Base-by-base conservation (phyloP, 2,797 vertebrate genomes). In the Hipposideros larvatus region DNA sequence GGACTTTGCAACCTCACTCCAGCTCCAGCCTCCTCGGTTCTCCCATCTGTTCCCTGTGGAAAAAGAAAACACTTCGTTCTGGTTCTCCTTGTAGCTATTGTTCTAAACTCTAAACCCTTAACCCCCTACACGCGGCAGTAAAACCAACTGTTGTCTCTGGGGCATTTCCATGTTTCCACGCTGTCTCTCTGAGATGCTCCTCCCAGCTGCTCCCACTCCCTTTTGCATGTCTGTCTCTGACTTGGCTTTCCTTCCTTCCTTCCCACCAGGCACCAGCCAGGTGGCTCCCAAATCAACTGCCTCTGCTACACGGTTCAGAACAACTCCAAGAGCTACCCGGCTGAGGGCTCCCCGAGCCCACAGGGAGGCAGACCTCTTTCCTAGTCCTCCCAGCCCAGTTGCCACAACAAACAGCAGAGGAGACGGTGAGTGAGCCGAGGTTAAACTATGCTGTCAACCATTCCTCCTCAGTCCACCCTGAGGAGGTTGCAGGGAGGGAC, bases 361-460 rank as follows among this genome's bases (percentile, higher is more conserved):
- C 22, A 11, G 65, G 57, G 28, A 91, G 55, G 22, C 79, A 21
- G 68, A 48, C 43, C 66, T 95, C 57, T 61, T 90, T 57, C 90
- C 66, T 43, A 73, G 70, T 65, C 63, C 46, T 87, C 59, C 24
- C 46, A 11, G 59, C 28, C 43, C 86, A 79, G 90, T 94, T 96
- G 79, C 92, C 88, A 96, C 97, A 96, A 94, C 92, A 96, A 86
- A 90, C 79, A 71, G 55, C 74, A 70, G 71, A 57, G 75, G 78
- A 71, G 87, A 86, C 34, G 83, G 94, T 96, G 95, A 96, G 91
- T 95, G 71, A 31, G 61, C 53, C 41, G 55, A 68, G 82, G 46
- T 61, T 84, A 86, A 53, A 63, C 77, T 63, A 15, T 86, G 51
- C 73, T 79, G 41, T 26, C 46, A 41, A 83, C 55, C 10, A 4